A percentile compares a stretch with the other conserved stretches of the same genome.
phyloP scores from a whole-genome alignment of 2,113 vertebrate species.

The Circaetus cinerascens region DNA sequence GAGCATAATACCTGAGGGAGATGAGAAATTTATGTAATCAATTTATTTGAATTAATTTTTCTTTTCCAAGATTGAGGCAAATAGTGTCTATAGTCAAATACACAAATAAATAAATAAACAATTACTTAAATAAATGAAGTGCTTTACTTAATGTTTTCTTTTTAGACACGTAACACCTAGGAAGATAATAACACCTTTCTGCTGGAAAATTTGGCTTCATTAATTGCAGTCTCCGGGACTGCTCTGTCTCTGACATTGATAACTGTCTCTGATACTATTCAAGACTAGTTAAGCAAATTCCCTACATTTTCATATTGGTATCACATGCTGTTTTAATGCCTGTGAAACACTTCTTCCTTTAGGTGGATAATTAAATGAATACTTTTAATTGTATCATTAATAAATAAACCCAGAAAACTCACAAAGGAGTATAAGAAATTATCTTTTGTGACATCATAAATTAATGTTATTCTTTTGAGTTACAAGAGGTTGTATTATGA shows the following conservation, averaged over 20 bases:
- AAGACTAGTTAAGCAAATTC: neutral
- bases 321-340: neutral
- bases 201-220: neutral
- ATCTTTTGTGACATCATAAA: neutral
- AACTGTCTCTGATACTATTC: neutral
- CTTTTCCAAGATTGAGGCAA: neutral
- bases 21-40: neutral
- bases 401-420: neutral
- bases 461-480: neutral
- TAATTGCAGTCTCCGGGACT: neutral
- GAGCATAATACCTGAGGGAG: neutral
- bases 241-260: neutral
- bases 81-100: neutral
- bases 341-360: neutral
- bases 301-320: neutral
- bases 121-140: neutral
- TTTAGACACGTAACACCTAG: neutral
- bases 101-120: neutral
- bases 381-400: neutral
- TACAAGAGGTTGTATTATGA: neutral
- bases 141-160: neutral
- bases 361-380: neutral
- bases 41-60: neutral
- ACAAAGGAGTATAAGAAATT: neutral
- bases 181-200: neutral